phyloP scores from a whole-genome alignment of 53 echinoderm and acorn worm genomes.

The Paracentrotus lividus region DNA sequence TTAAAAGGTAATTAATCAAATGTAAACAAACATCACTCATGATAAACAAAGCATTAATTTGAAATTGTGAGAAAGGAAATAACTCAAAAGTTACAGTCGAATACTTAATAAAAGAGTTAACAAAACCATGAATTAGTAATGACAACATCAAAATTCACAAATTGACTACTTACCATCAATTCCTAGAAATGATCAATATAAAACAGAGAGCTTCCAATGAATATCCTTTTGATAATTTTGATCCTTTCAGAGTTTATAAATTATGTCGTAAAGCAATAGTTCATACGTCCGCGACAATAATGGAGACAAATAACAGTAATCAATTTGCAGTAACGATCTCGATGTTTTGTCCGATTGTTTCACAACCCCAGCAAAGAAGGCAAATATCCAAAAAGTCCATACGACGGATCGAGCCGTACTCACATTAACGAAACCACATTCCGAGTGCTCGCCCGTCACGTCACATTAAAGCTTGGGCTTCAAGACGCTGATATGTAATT shows the following conservation, averaged over 20 bases:
- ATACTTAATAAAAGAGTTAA: neutral
- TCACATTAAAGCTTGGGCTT: neutral
- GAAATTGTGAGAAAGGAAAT: neutral
- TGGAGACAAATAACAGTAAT: neutral
- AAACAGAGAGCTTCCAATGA: neutral
- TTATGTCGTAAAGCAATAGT: neutral
- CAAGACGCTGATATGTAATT: slow-evolving; percentile 20
- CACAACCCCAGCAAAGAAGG: neutral
- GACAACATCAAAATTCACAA: neutral
- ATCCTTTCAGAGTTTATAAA: neutral
- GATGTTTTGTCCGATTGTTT: neutral
- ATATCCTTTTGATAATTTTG: slow-evolving; percentile 3
- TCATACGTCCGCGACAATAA: neutral
- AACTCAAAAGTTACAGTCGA: neutral
- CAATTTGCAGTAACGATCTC: neutral
- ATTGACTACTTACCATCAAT: neutral
- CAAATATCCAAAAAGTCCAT: neutral
- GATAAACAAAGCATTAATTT: neutral
- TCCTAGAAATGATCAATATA: neutral
- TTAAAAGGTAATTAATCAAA: too few species aligned
- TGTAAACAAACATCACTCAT: too few species aligned
- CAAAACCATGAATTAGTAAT: neutral
- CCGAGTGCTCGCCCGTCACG: slow-evolving; percentile 12
- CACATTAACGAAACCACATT: neutral
- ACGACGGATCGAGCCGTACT: neutral